Base-by-base conservation (phyloP, 2,797 vertebrate species). In the Pogonophryne albipinna region DNA sequence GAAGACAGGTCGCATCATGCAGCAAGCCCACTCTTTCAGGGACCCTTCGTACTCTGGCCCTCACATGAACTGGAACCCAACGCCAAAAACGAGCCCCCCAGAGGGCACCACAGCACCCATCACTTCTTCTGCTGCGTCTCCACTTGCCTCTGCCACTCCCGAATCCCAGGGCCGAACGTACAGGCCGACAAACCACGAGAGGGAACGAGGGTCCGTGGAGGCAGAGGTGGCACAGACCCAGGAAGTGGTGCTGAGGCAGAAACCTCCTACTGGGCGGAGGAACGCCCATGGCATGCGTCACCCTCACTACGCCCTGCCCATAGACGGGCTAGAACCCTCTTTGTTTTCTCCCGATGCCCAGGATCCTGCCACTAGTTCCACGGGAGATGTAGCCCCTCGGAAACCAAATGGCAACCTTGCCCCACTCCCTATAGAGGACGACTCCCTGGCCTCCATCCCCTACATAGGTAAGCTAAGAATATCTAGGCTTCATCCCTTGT, bases 361-460 rank as follows among this genome's bases (percentile, higher is more conserved):
- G 57, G 71, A 91, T 44, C 16, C 66, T 0, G 62, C 74, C 31
- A 27, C 83, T 4, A 82, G 85, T 55, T 85, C 89, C n/a, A 57
- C 70, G 2, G 85, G 82, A 76, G 91, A 94, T 0, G 68, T 76
- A 38, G 84, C 84, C 8, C 87, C 85, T n/a, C 88, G 89, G 5
- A 93, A 94, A 75, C 89, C 85, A 3, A 95, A 95, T n/a, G 94
- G 94, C 78, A 95, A 89, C 11, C 89, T 98, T 31, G 94, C 96
- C 53, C 96, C 96, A 0, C 84, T 98, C 71, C 92, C 94, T 0
- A 83, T 95, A 15, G 95, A 97, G 1, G 97, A 98, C 19, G 98
- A 99, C 86, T 98, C 97, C 0, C 89, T 99, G 92, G 98, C 98
- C 0, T 98, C 97, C 79, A 99, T 99, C 77, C 98, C 98, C 45